Evolutionary conservation across 2,113 vertebrate genomes (phyloP), one percentile per base, ranked within the genome.

Genomic region (Grantiella picta): DNA sequence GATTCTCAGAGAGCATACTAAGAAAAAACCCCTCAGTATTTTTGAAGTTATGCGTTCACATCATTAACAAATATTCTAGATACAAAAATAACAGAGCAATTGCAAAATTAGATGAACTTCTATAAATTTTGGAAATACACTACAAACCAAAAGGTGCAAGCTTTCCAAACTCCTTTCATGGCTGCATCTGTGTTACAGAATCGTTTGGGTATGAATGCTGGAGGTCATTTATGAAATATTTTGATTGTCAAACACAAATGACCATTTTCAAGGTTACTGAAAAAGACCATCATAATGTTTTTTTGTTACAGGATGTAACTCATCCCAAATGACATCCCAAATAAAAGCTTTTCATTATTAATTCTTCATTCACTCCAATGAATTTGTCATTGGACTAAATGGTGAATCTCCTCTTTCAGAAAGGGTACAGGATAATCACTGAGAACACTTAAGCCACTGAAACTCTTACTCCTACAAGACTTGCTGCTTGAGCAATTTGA

Each of bases 211-310:
- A 64, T 59, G 21, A 71, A 66, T 40, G 16, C 69, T 60, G n/a
- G 85, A 81, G 77, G 87, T 91, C 38, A 88, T 53, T 95, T 69
- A 70, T 64, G 27, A 95, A 89, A 44, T 42, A 44, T 69, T 69
- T 47, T 47, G 40, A 95, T 24, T 88, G 53, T 71, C 92, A 86
- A 89, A 90, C 86, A 86, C 59, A 96, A 97, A 94, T 33, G 36
- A 73, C 27, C 36, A 4, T 57, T 91, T 88, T 82, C 79, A 92
- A 68, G 56, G 42, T 79, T 79, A 63, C 40, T 60, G 45, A 63
- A 82, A 94, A 72, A 80, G 60, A 78, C 75, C 23, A 92, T 47
- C 45, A 54, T 36, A 53, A 76, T 36, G 49, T 20, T 92, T 95
- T 77, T 89, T 68, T 45, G 53, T 68, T 88, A 72, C 63, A 54